These are phyloP conservation scores for Urocynchramus pylzowi DNA, from an alignment of 2,113 vertebrate genomes.

Conservation along the genomic window DNA sequence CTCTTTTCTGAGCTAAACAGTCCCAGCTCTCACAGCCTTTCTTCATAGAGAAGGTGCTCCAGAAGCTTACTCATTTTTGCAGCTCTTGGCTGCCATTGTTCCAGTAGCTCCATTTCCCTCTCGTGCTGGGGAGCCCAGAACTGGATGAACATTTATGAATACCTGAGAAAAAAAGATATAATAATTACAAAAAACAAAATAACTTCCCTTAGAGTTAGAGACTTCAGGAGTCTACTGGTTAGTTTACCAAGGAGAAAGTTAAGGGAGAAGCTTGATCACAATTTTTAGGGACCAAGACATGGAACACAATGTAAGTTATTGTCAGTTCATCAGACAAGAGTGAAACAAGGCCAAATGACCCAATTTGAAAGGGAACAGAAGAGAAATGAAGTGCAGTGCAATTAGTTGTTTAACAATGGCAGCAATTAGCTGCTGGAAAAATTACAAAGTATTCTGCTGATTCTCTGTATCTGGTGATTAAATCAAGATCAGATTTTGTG, in stretches of 20 bases:
- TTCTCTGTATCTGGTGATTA: slow-evolving; percentile 2
- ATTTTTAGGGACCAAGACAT: not conserved
- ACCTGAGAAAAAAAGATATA: not conserved
- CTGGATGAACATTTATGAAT: not conserved
- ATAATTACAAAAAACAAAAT: not conserved
- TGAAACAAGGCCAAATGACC: not conserved
- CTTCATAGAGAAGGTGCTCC: not conserved
- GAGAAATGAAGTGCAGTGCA: not conserved
- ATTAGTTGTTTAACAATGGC: slow-evolving; percentile 25
- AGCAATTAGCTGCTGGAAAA: slow-evolving; percentile 38
- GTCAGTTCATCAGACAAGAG: not conserved
- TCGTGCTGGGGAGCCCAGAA: not conserved
- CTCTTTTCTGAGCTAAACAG: not conserved
- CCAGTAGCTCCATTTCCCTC: not conserved
- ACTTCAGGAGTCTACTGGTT: not conserved
- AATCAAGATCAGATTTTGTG: not conserved
- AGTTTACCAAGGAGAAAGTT: not conserved
- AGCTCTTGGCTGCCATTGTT: not conserved
- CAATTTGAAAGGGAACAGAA: not conserved
- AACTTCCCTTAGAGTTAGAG: not conserved
- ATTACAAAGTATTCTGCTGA: not conserved
- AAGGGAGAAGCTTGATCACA: not conserved
- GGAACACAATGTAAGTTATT: not conserved
- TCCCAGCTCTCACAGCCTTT: not conserved
- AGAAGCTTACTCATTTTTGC: not conserved